phyloP scores from a whole-genome alignment of 37 sponge, comb jelly and placozoan species.

The Hormiphora californensis region DNA sequence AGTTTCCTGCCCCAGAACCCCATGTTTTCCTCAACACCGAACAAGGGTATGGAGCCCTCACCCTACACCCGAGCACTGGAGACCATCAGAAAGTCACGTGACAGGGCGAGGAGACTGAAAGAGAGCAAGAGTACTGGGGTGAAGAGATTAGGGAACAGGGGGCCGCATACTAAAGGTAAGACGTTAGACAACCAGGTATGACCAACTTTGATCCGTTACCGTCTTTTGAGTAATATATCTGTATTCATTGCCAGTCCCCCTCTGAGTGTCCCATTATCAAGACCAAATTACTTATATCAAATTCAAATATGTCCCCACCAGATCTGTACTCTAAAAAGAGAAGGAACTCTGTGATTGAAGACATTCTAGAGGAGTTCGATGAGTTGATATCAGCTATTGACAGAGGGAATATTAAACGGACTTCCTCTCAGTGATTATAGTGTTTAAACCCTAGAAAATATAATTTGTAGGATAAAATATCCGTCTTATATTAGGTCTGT shows the following conservation, averaged over 20 bases:
- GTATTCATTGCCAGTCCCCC: no score
- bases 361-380: constrained; percentile 25
- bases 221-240: no score
- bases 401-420: constrained; percentile 2
- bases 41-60: neutral
- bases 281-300: neutral
- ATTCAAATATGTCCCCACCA: neutral
- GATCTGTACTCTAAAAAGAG: neutral
- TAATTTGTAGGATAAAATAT: no score
- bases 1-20: no score
- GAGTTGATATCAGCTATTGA: constrained; percentile 29
- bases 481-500: no score
- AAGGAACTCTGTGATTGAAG: neutral
- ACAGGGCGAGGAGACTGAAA: no score
- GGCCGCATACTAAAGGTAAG: constrained; percentile 18
- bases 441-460: no score
- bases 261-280: no score
- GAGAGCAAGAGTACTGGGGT: neutral
- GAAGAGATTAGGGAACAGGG: constrained; percentile 24
- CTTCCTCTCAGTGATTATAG: no score
- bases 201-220: neutral
- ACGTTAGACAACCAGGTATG: neutral
- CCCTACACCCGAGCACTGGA: neutral
- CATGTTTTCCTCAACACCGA: constrained; percentile 39
- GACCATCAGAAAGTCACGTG: neutral